Percentiles rank a stretch among this genome's conserved stretches.
These are phyloP conservation scores for Caenorhabditis doughertyi DNA, from an alignment of 2,888 invertebrate species.

Conservation along the genomic window DNA sequence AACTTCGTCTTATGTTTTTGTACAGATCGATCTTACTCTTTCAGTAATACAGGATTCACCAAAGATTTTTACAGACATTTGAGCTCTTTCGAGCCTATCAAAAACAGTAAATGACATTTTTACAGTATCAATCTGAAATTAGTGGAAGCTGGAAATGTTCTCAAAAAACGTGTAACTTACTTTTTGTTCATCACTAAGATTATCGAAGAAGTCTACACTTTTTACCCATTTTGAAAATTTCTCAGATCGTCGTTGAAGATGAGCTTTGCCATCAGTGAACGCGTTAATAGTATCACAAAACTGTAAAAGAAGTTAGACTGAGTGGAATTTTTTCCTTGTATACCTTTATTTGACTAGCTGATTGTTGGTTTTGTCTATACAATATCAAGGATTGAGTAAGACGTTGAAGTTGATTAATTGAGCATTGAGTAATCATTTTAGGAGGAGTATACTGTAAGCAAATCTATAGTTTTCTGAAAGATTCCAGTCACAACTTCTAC, in stretches of 20 bases:
- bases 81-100: constrained; percentile 50
- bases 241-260: constrained; percentile 45
- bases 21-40: constrained; percentile 16
- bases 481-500: constrained; percentile 48
- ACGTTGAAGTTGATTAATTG: constrained; percentile 53
- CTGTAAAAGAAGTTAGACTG: constrained; percentile 2
- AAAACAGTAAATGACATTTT: constrained; percentile 53
- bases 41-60: constrained; percentile 42
- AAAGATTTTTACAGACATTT: constrained; percentile 48
- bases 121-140: constrained; percentile 40
- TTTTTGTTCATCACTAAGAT: constrained; percentile 49
- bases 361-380: constrained; percentile 51
- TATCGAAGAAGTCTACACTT: constrained; percentile 54
- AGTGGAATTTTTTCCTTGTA: not conserved
- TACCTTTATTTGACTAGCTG: constrained; percentile 49
- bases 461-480: not conserved
- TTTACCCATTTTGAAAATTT: constrained; percentile 56
- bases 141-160: not conserved
- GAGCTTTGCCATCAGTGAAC: constrained; percentile 28
- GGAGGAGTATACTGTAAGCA: constrained; percentile 54
- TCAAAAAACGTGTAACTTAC: not conserved
- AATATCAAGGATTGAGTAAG: constrained; percentile 39
- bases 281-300: constrained; percentile 43
- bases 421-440: constrained; percentile 48
- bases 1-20: not conserved